A percentile compares a stretch with the other conserved stretches of the same genome.
Evolutionary conservation across 2,797 vertebrate species (phyloP).

Genomic region (Tolypeutes matacus): DNA sequence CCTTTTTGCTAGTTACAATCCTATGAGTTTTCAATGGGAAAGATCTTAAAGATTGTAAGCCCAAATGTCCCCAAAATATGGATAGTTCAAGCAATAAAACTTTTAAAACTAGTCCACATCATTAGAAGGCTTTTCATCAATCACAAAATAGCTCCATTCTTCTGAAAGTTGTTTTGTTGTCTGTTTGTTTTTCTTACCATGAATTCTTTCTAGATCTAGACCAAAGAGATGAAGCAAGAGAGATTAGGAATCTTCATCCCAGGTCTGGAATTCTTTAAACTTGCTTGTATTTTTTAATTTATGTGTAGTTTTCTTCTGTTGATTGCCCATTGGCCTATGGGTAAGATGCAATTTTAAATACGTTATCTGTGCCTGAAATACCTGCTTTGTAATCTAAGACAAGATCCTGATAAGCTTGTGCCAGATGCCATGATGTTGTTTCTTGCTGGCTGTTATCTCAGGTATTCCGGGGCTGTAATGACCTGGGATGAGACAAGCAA

Average conservation of each 20-base stretch:
- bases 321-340: slow-evolving; percentile 32
- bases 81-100: not conserved
- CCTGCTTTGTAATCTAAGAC: slow-evolving; percentile 64
- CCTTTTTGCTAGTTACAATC: slow-evolving; percentile 43
- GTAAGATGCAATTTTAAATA: slow-evolving; percentile 47
- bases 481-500: not conserved
- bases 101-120: not conserved
- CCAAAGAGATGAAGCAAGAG: slow-evolving; percentile 17
- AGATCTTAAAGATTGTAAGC: not conserved
- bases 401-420: slow-evolving; percentile 26
- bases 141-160: slow-evolving; percentile 2
- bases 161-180: not conserved
- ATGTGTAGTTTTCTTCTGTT: slow-evolving; percentile 57
- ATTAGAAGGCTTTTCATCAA: not conserved
- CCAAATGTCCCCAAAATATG: not conserved
- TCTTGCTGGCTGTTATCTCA: slow-evolving; percentile 43
- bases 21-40: not conserved
- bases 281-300: slow-evolving; percentile 27
- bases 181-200: not conserved
- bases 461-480: slow-evolving; percentile 46
- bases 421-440: slow-evolving; percentile 37
- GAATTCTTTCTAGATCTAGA: not conserved
- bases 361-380: slow-evolving; percentile 44
- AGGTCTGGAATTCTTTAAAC: slow-evolving; percentile 55
- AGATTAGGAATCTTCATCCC: not conserved